Conservation (phyloP, 2,888 invertebrate species). For the Thymelicus lineola region DNA sequence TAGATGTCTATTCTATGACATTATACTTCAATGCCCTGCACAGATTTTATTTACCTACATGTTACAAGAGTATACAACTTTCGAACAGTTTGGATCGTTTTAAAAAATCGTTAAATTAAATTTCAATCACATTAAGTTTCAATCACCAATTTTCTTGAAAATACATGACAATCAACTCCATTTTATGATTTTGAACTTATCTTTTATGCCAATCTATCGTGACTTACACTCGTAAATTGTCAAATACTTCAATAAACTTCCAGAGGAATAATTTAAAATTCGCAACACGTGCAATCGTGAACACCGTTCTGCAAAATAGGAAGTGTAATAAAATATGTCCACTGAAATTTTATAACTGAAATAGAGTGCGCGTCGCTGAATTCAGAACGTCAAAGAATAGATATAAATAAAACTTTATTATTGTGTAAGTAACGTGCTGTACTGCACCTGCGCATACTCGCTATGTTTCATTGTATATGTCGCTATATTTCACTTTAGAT, state of each 20-base stretch:
- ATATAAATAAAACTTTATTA: constrained; percentile 38
- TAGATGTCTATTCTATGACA: too few species aligned
- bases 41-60: too few species aligned
- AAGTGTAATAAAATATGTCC: constrained; percentile 49
- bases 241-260: constrained; percentile 38
- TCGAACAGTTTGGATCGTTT: too few species aligned
- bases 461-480: constrained; percentile 24
- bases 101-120: too few species aligned
- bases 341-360: constrained; percentile 49
- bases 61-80: too few species aligned
- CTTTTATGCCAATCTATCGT: constrained; percentile 34
- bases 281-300: constrained; percentile 72
- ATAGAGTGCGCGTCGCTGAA: constrained; percentile 48
- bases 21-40: too few species aligned
- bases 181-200: constrained; percentile 8
- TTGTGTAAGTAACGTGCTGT: constrained; percentile 30
- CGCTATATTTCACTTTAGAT: constrained; percentile 26
- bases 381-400: constrained; percentile 37
- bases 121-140: too few species aligned
- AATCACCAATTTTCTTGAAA: too few species aligned
- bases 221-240: constrained; percentile 38
- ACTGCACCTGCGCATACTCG: constrained; percentile 23
- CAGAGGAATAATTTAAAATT: constrained; percentile 65
- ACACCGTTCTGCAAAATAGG: constrained; percentile 65
- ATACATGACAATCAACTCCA: neutral